Evolutionary conservation across 30 jellyfish, hydroid and myxozoan species (phyloP).

Genomic region (Nemopilema nomurai): DNA sequence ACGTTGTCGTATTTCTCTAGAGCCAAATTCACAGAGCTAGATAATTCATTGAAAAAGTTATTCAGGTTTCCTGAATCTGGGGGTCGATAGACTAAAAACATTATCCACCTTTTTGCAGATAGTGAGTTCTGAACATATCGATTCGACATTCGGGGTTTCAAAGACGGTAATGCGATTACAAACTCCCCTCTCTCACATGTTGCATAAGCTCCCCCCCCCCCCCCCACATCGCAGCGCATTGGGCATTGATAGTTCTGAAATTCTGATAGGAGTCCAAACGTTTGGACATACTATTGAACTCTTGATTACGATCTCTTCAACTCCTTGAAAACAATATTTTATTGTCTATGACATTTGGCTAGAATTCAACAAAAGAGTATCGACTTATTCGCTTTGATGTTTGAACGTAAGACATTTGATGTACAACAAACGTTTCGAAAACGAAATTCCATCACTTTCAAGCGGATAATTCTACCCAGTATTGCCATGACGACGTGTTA

Average conservation of each 20-base stretch:
- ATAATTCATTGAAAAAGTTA: not conserved
- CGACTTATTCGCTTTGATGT: too few species aligned
- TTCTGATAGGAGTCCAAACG: not conserved
- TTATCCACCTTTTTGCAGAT: not conserved
- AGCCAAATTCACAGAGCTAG: constrained; percentile 16
- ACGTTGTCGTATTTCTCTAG: constrained; percentile 10
- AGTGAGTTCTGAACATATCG: not conserved
- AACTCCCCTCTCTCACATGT: not conserved
- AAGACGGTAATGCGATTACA: constrained; percentile 13
- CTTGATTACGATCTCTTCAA: too few species aligned
- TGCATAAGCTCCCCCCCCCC: not conserved
- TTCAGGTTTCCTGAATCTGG: constrained; percentile 18
- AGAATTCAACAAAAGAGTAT: too few species aligned
- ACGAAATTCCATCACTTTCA: too few species aligned
- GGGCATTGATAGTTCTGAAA: constrained; percentile 4
- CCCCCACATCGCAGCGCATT: constrained; percentile 11
- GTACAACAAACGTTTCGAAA: too few species aligned
- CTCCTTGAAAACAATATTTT: too few species aligned
- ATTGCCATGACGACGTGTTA: too few species aligned
- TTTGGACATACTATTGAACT: too few species aligned
- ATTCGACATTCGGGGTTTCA: constrained; percentile 7
- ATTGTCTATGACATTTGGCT: too few species aligned
- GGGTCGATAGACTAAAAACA: constrained; percentile 2
- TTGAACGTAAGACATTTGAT: too few species aligned
- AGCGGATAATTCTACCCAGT: too few species aligned